Evolutionary conservation across 2,113 vertebrate species (phyloP), one percentile per base, ranked within the genome.

Genomic region (Propithecus coquereli): DNA sequence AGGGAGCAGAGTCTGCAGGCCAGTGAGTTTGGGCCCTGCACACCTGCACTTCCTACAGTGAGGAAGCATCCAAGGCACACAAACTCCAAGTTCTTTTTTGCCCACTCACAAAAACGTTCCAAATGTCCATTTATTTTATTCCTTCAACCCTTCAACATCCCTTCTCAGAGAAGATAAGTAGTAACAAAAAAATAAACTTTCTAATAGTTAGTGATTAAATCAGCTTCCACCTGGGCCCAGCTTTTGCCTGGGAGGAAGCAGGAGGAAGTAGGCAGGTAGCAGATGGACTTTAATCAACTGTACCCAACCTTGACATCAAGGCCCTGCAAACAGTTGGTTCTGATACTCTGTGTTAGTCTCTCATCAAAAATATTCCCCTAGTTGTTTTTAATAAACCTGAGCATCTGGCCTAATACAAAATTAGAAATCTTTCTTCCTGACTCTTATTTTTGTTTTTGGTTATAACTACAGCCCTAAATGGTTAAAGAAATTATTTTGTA

Each of bases 1-100:
- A 16, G 1, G 4, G 40, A 17, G 47, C 12, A 27, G 59, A 47
- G 22, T 27, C 32, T 54, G 6, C 12, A 45, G 43, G 13, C 13
- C 6, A 45, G 66, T 4, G 32, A 81, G 22, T 10, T 23, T 6
- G 6, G 11, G 3, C 65, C 16, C 23, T 40, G 18, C 17, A 14
- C 11, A 57, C 8, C 27, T 37, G 43, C 0, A 20, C 6, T 34
- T 47, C 13, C 63, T 14, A 34, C 0, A 34, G 12, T 1, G 5
- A 84, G 30, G 40, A 30, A 65, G 37, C 25, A 59, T 11, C 20
- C 1, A 27, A 47, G 61, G 45, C 10, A 18, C 45, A 50, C 0
- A 23, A 27, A 88, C 20, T 61, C 30, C 45, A 50, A 34, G 17
- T 16, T 70, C 57, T 85, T 2, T 25, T 23, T n/a, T 27, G 2